These are phyloP conservation scores for Amblyopsis rosae DNA, from an alignment of 2,113 vertebrate genomes.

Conservation along the genomic window DNA sequence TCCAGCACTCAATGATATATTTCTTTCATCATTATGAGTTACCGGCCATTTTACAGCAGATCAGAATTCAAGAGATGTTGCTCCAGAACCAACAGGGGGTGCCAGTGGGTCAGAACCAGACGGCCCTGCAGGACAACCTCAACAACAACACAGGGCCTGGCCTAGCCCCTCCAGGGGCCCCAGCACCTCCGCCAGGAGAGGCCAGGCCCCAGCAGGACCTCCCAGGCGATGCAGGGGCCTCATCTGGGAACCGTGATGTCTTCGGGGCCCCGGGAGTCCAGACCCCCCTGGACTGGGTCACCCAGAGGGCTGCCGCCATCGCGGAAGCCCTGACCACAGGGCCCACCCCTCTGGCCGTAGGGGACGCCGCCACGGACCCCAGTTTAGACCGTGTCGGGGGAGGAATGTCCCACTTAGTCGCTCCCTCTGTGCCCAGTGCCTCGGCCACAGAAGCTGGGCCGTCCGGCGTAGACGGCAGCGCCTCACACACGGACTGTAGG, in stretches of 20 bases:
- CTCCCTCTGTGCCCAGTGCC: slow-evolving; percentile 5
- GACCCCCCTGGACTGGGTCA: slow-evolving; percentile 82
- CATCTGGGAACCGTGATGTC: neutral
- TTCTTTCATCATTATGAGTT: slow-evolving; percentile 99
- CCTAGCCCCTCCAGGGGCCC: slow-evolving; percentile 14
- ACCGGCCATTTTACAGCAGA: slow-evolving; percentile 95
- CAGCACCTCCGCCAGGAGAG: neutral
- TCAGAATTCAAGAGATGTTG: slow-evolving; percentile 96
- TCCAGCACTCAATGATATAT: slow-evolving; percentile 97
- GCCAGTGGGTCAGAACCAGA: slow-evolving; percentile 80
- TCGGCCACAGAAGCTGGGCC: slow-evolving; percentile 26
- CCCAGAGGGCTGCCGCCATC: slow-evolving; percentile 86
- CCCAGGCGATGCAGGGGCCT: neutral
- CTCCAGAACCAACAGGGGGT: slow-evolving; percentile 91
- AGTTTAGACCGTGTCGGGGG: slow-evolving; percentile 26
- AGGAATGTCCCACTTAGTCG: neutral
- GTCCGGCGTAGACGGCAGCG: neutral
- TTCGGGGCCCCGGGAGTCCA: neutral
- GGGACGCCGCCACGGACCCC: neutral
- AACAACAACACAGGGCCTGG: slow-evolving; percentile 85
- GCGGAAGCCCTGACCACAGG: slow-evolving; percentile 81
- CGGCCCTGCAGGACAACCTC: slow-evolving; percentile 89
- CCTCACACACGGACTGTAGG: slow-evolving; percentile 54
- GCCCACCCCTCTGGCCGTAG: slow-evolving; percentile 67
- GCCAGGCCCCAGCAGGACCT: neutral